Evolutionary conservation across 2,797 vertebrate genomes (phyloP), one percentile per base, ranked within the genome.

Genomic region (Trachurus trachurus): DNA sequence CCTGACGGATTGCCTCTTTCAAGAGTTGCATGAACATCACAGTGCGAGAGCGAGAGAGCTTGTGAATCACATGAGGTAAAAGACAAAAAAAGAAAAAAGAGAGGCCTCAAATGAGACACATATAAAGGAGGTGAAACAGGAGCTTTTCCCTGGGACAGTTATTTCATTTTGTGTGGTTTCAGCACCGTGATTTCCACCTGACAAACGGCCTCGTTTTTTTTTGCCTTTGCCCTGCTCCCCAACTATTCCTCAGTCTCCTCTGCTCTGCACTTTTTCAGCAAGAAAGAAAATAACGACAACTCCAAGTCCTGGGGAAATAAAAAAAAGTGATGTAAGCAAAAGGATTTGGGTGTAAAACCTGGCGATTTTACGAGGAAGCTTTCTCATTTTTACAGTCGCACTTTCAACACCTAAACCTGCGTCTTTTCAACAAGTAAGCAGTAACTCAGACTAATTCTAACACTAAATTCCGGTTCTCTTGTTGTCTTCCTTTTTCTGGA

Each of bases 1-100:
- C 11, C 59, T 81, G 82, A 75, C 72, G 85, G 77, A 76, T 52
- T 52, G 53, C 53, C 22, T 53, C 62, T 66, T 70, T 60, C 37
- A 22, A 3, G 29, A 2, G 31, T 62, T 8, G 31, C 54, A 64
- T 81, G 40, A 47, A 52, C 45, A 59, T 70, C 71, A 49, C 37
- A 47, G 45, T 3, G 13, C 4, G 7, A 52, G 59, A 61, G 11
- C 2, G 11, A 31, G 37, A 31, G 3, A 44, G 57, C 22, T 17
- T 50, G 37, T 34, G 44, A 58, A 63, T 21, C n/a, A 58, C n/a
- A 17, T 5, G 9, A 39, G 19, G 40, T 44, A 60, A 56, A 74
- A 52, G 17, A 63, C 42, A 44, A n/a, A n/a, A n/a, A n/a, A n/a
- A n/a, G n/a, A n/a, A n/a, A 63, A 66, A 42, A 11, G 4, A 63